Evolutionary conservation across 2,113 vertebrate genomes (phyloP).

Genomic region (Stictonetta naevosa): DNA sequence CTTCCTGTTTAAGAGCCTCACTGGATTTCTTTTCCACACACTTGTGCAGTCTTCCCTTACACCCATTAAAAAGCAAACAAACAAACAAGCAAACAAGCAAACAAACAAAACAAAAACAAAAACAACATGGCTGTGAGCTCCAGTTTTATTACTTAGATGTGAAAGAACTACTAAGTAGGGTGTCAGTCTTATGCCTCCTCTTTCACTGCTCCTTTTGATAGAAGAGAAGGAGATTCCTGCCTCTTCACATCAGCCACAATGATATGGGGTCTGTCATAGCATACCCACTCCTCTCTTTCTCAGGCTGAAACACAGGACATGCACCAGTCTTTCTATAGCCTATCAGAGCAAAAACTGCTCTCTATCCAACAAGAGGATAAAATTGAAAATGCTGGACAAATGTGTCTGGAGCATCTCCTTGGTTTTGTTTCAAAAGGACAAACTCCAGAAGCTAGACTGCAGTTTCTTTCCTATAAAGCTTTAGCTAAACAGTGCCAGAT

Average conservation of each 20-base stretch:
- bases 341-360: background rate
- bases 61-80: background rate
- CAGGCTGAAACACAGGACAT: background rate
- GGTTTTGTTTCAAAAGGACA: constrained; percentile 4
- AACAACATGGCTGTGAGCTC: background rate
- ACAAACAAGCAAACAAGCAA: no score
- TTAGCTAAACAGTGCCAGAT: constrained; percentile 40
- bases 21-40: background rate
- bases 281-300: background rate
- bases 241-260: background rate
- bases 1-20: background rate
- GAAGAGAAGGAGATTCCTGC: background rate
- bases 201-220: background rate
- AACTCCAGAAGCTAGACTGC: constrained; percentile 18
- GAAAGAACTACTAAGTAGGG: background rate
- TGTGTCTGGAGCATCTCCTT: background rate
- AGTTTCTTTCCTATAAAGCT: constrained; percentile 11
- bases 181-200: background rate
- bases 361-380: background rate
- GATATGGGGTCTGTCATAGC: rapidly evolving
- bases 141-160: background rate
- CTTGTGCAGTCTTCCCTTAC: background rate
- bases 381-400: background rate
- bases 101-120: no score
- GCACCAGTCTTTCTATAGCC: background rate